phyloP scores from a whole-genome alignment of 2,888 invertebrate genomes.

The Philereme vetulata region DNA sequence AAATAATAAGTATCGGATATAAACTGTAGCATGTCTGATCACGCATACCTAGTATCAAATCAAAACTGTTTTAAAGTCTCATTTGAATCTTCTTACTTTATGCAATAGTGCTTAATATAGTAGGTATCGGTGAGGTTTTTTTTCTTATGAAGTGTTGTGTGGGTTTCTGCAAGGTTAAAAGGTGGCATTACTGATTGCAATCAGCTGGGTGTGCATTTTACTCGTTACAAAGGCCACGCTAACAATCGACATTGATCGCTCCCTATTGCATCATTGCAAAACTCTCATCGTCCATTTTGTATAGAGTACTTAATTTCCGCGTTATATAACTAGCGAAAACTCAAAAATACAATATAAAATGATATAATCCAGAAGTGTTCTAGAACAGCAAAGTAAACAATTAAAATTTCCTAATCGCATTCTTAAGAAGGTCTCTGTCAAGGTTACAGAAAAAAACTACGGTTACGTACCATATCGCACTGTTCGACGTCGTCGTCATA shows the following conservation, averaged over 20 bases:
- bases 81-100: too few species aligned
- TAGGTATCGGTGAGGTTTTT: not conserved
- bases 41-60: not conserved
- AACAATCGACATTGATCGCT: constrained; percentile 39
- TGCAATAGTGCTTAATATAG: not conserved
- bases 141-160: constrained; percentile 10
- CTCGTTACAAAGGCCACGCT: constrained; percentile 36
- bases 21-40: not conserved
- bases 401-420: constrained; percentile 39
- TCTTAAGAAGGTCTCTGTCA: constrained; percentile 27
- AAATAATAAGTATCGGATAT: not conserved
- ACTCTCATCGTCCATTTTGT: constrained; percentile 55
- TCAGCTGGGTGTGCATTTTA: constrained; percentile 29
- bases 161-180: constrained; percentile 30
- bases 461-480: constrained; percentile 78
- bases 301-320: constrained; percentile 40
- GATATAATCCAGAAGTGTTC: not conserved
- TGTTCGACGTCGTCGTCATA: constrained; percentile 83
- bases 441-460: not conserved
- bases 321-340: constrained; percentile 48
- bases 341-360: not conserved
- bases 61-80: too few species aligned
- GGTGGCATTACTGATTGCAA: constrained; percentile 25
- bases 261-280: constrained; percentile 49
- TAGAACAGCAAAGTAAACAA: constrained; percentile 10